Conservation (phyloP, 2,113 vertebrate genomes). For the Vidua chalybeata region DNA sequence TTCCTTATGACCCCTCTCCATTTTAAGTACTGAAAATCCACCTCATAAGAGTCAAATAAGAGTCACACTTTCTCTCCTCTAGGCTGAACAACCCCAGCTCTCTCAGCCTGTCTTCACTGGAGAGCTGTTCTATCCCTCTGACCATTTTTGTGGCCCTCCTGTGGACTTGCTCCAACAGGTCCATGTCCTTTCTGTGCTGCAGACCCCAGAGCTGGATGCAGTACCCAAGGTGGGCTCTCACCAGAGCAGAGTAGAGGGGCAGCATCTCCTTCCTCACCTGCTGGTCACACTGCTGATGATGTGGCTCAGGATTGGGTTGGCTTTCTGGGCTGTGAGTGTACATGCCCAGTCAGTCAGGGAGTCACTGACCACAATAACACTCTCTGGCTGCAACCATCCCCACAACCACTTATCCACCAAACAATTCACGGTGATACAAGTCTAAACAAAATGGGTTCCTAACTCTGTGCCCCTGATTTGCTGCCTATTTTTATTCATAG, state of each 20-base stretch:
- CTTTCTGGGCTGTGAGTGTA: background rate
- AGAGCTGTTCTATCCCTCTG: background rate
- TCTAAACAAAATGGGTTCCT: background rate
- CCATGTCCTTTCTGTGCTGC: background rate
- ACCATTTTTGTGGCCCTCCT: background rate
- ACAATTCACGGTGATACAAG: fast-evolving
- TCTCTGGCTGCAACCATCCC: background rate
- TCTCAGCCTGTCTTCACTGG: background rate
- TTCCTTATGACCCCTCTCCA: fast-evolving
- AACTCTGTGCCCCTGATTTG: background rate
- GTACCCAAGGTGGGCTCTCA: background rate
- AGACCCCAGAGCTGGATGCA: background rate
- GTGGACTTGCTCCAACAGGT: background rate
- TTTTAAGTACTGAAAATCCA: background rate
- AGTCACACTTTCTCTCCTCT: background rate
- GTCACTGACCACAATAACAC: background rate
- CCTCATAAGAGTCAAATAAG: background rate
- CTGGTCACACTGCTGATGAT: background rate
- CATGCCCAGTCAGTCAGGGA: background rate
- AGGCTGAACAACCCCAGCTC: background rate
- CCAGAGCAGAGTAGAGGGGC: background rate
- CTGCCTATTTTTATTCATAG: background rate
- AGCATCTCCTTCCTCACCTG: background rate
- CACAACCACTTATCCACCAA: background rate
- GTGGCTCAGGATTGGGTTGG: background rate